Evolutionary conservation across 2,888 invertebrate species (phyloP).

Genomic region (Pachliopta kotzebuea): DNA sequence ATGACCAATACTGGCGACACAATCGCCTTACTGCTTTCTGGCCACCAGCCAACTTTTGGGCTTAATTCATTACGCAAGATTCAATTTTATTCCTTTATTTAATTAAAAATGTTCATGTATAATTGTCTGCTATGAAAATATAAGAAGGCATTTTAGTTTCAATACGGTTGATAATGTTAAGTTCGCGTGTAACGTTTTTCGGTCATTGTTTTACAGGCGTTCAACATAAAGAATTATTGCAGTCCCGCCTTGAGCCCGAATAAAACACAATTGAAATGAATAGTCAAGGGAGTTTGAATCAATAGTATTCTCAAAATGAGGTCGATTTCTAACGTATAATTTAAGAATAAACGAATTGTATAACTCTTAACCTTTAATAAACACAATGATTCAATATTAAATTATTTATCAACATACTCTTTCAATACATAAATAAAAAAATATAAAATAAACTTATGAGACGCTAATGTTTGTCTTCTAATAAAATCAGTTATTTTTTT

Average conservation of each 20-base stretch:
- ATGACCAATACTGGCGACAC: constrained; percentile 4
- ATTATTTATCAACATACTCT: too few species aligned
- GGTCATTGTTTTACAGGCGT: constrained; percentile 42
- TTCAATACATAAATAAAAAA: too few species aligned
- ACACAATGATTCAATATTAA: background rate
- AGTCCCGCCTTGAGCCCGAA: constrained; percentile 12
- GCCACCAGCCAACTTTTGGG: constrained; percentile 20
- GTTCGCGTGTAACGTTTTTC: constrained; percentile 47
- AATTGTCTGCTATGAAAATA: background rate
- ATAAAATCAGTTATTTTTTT: too few species aligned
- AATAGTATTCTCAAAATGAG: constrained; percentile 12
- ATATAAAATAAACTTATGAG: too few species aligned
- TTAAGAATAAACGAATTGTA: background rate
- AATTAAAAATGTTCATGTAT: background rate
- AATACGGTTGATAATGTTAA: constrained; percentile 39
- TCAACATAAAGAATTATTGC: constrained; percentile 17
- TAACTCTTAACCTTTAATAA: background rate
- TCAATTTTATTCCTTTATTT: constrained; percentile 2
- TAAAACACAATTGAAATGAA: constrained; percentile 17
- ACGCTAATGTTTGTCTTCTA: too few species aligned
- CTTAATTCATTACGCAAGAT: constrained; percentile 23
- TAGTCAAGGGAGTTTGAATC: constrained; percentile 14
- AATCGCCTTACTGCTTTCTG: constrained; percentile 10
- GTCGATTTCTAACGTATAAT: background rate
- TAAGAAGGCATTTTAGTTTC: background rate